Base-by-base conservation (phyloP, 2,888 invertebrate species). In the Osmoderma eremita region DNA sequence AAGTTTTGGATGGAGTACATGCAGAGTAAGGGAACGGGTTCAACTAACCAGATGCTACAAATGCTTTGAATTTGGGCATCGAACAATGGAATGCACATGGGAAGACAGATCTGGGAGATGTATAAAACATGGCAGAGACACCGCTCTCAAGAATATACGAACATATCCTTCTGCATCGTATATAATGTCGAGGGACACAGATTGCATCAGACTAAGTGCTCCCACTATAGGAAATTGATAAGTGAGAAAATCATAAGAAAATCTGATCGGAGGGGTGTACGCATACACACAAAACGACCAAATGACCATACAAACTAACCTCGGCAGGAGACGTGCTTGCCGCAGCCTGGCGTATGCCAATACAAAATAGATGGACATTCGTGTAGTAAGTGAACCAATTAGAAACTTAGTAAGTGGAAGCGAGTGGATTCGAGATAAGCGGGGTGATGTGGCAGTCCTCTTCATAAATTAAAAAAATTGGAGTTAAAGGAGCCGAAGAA, bases 41-140 rank as follows among this genome's bases (percentile, higher is more conserved):
- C 22, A 13, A 30, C 13, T 38, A 45, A 13, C 30, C n/a, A 54
- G 56, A 51, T 67, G 69, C 22, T 63, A 39, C 41, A 69, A 56
- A 39, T 63, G 69, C 61, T 48, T 62, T 24, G 42, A 22, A 8
- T 30, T 38, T n/a, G 66, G 67, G 5, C 69, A 69, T 50, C 17
- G 38, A 10, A 30, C 63, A 10, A 15, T 15, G 10, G 22, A 66
- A 15, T 68, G 63, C 30, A 48, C n/a, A 30, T 45, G 39, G 8
- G 20, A 30, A 30, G 53, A 63, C 63, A 39, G 69, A 39, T 42
- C 13, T 17, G 58, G 15, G 1, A 17, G 18, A 3, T 69, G 69
- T 39, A 45, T 49, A 20, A 69, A 45, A 38, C 67, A 63, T 49
- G 54, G 66, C 10, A 10, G 65, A 17, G 68, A 5, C 68, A 68